Evolutionary conservation across 2,888 invertebrate species (phyloP).

Genomic region (Macroteleia sp.): DNA sequence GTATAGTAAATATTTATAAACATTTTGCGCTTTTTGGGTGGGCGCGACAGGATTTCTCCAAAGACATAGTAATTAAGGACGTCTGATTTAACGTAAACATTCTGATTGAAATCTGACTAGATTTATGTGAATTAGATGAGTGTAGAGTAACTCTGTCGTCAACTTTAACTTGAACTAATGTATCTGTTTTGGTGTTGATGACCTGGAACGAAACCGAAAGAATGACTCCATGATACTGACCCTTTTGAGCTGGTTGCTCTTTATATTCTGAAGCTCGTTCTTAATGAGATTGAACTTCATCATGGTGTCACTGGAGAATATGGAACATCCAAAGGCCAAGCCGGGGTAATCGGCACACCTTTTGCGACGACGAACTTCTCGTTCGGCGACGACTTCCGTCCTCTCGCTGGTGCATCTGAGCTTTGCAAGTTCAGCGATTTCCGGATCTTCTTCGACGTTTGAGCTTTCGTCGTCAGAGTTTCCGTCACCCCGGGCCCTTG

Average conservation of each 20-base stretch:
- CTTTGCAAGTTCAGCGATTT: conserved; percentile 92
- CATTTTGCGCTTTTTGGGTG: too few species aligned
- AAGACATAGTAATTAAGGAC: too few species aligned
- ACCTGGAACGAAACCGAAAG: too few species aligned
- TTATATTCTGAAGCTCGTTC: conserved; percentile 98
- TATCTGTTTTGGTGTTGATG: too few species aligned
- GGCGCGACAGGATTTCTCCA: too few species aligned
- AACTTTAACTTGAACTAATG: too few species aligned
- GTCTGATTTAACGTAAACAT: too few species aligned
- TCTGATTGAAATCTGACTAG: too few species aligned
- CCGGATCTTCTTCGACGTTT: conserved; percentile 89
- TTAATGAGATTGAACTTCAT: conserved; percentile 98
- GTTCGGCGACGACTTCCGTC: conserved; percentile 94
- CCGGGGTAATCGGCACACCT: conserved; percentile 97
- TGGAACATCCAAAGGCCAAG: conserved; percentile 94
- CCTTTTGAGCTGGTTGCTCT: conserved; percentile 97
- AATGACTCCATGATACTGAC: too few species aligned
- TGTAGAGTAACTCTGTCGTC: too few species aligned
- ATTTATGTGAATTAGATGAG: too few species aligned
- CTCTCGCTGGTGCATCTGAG: conserved; percentile 95
- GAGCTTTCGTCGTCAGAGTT: conserved; percentile 79
- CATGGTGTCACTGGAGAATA: conserved; percentile 98
- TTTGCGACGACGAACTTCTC: conserved; percentile 90
- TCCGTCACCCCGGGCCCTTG: conserved; percentile 82
- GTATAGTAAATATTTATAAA: too few species aligned